A percentile compares a stretch with the other conserved stretches of the same genome.
These are phyloP conservation scores for Heliothis peltigera DNA, from an alignment of 2,888 invertebrate genomes.

Conservation along the genomic window DNA sequence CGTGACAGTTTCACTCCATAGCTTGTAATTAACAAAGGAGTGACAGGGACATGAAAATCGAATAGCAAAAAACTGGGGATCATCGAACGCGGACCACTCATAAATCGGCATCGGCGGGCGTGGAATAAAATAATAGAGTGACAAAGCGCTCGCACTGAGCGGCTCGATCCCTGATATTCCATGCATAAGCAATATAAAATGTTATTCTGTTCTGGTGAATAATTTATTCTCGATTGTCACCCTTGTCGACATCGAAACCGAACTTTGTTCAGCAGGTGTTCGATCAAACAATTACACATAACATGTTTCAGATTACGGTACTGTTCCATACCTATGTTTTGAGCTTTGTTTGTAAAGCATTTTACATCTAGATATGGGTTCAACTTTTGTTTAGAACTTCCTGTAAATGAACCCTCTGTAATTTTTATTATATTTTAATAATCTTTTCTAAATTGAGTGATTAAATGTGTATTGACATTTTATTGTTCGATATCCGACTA, in stretches of 20 bases:
- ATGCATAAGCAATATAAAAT: slow-evolving; percentile 84
- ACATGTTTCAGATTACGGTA: slow-evolving; percentile 60
- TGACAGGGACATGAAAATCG: slow-evolving; percentile 61
- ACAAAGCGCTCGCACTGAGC: slow-evolving; percentile 70
- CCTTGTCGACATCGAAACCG: slow-evolving; percentile 65
- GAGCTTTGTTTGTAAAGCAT: not conserved
- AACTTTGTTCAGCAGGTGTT: slow-evolving; percentile 76
- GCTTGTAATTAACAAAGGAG: slow-evolving; percentile 54
- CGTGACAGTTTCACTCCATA: slow-evolving; percentile 25
- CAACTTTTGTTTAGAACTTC: not conserved
- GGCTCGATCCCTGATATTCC: slow-evolving; percentile 76
- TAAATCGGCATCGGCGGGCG: slow-evolving; percentile 72
- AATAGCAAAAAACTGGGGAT: slow-evolving; percentile 63
- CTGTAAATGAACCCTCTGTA: not conserved
- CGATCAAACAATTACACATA: slow-evolving; percentile 73
- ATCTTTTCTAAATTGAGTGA: not conserved
- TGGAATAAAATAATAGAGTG: slow-evolving; percentile 76
- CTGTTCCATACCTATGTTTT: slow-evolving; percentile 53
- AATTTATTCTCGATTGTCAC: slow-evolving; percentile 83
- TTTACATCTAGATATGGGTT: not conserved
- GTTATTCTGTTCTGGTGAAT: slow-evolving; percentile 80
- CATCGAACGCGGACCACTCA: slow-evolving; percentile 62
- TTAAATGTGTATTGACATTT: not conserved
- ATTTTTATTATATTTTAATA: not conserved
- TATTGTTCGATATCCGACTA: too few species aligned